Percentiles rank a stretch among this genome's conserved stretches.
Conservation (phyloP, 2,113 vertebrate species). For the Natator depressus region DNA sequence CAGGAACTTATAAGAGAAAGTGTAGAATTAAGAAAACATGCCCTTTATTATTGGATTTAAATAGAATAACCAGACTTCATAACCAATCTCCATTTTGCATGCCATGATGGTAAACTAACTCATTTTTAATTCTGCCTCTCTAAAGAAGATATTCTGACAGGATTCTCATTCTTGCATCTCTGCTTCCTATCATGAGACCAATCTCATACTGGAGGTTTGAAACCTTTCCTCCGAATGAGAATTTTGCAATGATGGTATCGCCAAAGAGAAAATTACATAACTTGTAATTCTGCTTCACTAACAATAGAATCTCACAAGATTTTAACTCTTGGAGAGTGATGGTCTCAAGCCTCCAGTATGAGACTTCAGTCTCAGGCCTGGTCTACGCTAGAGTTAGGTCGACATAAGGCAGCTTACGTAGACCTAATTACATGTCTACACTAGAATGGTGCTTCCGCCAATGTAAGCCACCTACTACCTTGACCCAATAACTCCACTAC, state of each 20-base stretch:
- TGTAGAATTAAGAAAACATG: neutral
- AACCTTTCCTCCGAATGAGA: neutral
- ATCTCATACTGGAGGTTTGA: neutral
- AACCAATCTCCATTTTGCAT: neutral
- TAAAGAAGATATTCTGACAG: neutral
- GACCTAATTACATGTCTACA: neutral
- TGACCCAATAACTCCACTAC: neutral
- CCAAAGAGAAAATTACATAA: neutral
- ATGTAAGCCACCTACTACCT: neutral
- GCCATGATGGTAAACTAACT: neutral
- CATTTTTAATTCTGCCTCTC: neutral
- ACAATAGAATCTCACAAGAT: neutral
- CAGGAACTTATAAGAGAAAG: neutral
- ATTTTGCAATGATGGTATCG: no score
- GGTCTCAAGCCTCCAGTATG: neutral
- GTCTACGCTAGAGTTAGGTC: neutral
- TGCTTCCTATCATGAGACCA: neutral
- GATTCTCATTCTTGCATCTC: neutral
- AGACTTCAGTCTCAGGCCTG: neutral
- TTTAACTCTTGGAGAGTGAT: neutral
- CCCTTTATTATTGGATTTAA: neutral
- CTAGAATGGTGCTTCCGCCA: neutral
- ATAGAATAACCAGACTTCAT: neutral
- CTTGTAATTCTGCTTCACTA: neutral
- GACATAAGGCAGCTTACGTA: neutral